Percentiles rank a stretch among this genome's conserved stretches.
Conservation (phyloP, 2,113 vertebrate species). For the Cavia porcellus region DNA sequence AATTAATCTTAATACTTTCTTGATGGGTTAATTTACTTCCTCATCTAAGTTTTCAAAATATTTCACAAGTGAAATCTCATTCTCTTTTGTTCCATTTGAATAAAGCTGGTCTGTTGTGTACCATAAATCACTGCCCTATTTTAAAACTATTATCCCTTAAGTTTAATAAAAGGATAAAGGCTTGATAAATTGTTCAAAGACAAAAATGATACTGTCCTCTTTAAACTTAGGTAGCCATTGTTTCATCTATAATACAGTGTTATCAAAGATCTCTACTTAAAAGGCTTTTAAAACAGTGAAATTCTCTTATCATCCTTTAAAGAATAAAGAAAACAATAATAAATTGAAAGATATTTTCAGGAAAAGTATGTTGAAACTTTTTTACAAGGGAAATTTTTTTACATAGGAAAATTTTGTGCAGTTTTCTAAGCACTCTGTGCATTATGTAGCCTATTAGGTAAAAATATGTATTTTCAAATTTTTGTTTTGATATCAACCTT, state of each 20-base stretch:
- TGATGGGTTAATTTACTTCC: neutral
- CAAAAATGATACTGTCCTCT: neutral
- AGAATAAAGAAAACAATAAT: neutral
- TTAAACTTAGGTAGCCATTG: neutral
- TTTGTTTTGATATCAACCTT: neutral
- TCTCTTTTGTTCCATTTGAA: constrained; percentile 15
- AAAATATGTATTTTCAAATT: neutral
- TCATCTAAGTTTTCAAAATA: constrained; percentile 11
- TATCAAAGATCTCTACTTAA: neutral
- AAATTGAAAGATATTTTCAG: neutral
- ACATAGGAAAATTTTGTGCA: neutral
- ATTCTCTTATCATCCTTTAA: neutral
- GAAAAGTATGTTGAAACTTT: neutral
- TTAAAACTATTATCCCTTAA: constrained; percentile 24
- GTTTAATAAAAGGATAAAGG: constrained; percentile 13
- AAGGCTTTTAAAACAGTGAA: neutral
- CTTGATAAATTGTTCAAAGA: constrained; percentile 2
- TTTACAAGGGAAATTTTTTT: too few species aligned
- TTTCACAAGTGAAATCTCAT: neutral
- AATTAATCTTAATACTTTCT: constrained; percentile 3
- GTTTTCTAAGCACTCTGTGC: neutral
- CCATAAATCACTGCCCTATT: neutral
- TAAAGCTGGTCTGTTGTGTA: neutral
- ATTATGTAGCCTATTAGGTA: neutral
- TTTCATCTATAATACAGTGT: neutral